phyloP scores from a whole-genome alignment of 2,797 vertebrate genomes.

The Eulemur albifrons region DNA sequence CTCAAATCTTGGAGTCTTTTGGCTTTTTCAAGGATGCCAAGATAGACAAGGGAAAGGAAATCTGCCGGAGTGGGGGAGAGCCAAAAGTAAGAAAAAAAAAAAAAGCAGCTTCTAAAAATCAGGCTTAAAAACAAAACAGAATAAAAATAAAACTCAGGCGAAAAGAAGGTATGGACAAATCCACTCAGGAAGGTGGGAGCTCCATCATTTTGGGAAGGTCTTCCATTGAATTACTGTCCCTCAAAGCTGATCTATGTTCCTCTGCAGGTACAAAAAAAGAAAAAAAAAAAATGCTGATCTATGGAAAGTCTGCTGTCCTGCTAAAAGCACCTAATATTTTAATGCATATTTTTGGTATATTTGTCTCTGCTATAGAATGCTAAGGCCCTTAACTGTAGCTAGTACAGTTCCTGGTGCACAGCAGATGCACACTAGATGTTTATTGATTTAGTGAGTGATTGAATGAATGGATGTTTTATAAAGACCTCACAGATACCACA shows the following conservation, averaged over 20 bases:
- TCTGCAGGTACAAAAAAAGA: too few relatives aligned
- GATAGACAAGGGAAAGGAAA: neutral
- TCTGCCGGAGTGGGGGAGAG: neutral
- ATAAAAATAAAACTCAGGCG: neutral
- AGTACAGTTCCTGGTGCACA: neutral
- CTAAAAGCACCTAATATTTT: neutral
- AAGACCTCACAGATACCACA: constrained; percentile 8
- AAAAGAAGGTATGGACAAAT: neutral
- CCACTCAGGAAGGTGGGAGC: neutral
- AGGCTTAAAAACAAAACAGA: neutral
- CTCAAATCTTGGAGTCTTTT: constrained; percentile 11
- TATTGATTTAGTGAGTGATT: neutral
- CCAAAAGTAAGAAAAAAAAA: neutral
- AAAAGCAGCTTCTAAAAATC: neutral
- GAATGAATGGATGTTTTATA: constrained; percentile 18
- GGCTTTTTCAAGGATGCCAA: constrained; percentile 8
- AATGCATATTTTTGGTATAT: neutral
- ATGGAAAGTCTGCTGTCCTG: neutral
- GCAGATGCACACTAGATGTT: neutral
- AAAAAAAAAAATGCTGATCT: neutral
- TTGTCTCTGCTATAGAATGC: neutral
- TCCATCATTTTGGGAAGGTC: neutral
- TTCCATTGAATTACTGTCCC: neutral
- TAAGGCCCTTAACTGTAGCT: neutral
- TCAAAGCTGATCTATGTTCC: neutral